Conservation (phyloP, 2,113 vertebrate species). For the Melanotaenia duboulayi region DNA sequence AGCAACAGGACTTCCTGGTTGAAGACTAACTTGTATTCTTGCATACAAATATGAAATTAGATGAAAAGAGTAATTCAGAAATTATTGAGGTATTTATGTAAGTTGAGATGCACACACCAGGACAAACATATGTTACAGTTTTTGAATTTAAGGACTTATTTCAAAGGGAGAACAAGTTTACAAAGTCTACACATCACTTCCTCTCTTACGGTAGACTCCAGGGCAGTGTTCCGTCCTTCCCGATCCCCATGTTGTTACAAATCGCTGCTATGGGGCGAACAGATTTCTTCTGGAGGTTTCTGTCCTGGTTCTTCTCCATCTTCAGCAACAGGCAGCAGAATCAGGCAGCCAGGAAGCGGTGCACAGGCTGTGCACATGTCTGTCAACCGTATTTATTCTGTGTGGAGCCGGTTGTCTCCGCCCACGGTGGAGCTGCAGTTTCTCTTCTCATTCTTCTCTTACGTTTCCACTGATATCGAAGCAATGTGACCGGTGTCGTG, state of each 20-base stretch:
- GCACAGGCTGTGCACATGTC: neutral
- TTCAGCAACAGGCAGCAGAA: neutral
- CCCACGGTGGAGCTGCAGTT: conserved; percentile 19
- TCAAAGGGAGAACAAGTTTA: no score
- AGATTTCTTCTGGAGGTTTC: conserved; percentile 62
- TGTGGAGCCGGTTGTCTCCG: neutral
- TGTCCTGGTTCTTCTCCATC: conserved; percentile 42
- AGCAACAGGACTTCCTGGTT: no score
- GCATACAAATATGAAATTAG: no score
- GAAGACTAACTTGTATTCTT: no score
- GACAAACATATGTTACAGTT: no score
- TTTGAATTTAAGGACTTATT: no score
- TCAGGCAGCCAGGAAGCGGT: neutral
- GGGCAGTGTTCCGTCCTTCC: conserved; percentile 78
- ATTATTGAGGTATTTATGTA: no score
- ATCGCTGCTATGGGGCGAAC: conserved; percentile 81
- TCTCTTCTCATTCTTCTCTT: neutral
- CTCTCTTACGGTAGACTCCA: conserved; percentile 85
- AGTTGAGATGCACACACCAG: no score
- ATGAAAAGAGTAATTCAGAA: no score
- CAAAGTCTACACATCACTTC: no score
- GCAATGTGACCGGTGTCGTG: neutral
- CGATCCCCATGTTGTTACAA: conserved; percentile 79
- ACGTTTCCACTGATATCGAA: no score
- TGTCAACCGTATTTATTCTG: neutral